phyloP scores from a whole-genome alignment of 2,888 invertebrate genomes.

The Kuschelorhynchus macadamiae region DNA sequence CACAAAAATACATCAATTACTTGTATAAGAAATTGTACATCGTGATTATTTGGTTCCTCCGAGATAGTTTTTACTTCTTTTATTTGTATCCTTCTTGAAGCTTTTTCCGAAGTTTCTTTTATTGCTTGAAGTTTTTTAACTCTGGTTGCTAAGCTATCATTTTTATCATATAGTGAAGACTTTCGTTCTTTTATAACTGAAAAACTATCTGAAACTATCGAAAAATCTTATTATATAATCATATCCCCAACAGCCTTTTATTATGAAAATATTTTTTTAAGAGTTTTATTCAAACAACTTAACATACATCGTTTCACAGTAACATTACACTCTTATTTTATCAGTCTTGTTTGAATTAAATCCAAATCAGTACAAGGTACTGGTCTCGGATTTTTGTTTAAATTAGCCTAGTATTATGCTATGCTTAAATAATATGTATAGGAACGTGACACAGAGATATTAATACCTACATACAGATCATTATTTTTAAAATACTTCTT shows the following conservation, averaged over 20 bases:
- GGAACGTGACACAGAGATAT: no score
- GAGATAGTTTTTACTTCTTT: slow-evolving; percentile 66
- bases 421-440: no score
- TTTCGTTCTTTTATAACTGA: slow-evolving; percentile 57
- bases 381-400: no score
- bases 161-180: slow-evolving; percentile 74
- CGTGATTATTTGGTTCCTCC: slow-evolving; percentile 70
- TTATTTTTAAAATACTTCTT: no score
- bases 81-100: slow-evolving; percentile 62
- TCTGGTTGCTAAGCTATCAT: slow-evolving; percentile 79
- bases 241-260: background rate
- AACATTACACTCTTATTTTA: no score
- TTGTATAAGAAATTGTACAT: slow-evolving; percentile 76
- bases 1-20: slow-evolving; percentile 65
- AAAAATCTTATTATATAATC: slow-evolving; percentile 11
- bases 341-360: no score
- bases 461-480: no score
- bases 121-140: slow-evolving; percentile 77
- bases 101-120: slow-evolving; percentile 61
- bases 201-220: slow-evolving; percentile 64
- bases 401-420: no score
- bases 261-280: no score
- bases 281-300: no score
- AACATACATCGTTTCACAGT: no score
- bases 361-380: no score